These are phyloP conservation scores for Labeo rohita DNA, from an alignment of 2,113 vertebrate species.

Conservation along the genomic window DNA sequence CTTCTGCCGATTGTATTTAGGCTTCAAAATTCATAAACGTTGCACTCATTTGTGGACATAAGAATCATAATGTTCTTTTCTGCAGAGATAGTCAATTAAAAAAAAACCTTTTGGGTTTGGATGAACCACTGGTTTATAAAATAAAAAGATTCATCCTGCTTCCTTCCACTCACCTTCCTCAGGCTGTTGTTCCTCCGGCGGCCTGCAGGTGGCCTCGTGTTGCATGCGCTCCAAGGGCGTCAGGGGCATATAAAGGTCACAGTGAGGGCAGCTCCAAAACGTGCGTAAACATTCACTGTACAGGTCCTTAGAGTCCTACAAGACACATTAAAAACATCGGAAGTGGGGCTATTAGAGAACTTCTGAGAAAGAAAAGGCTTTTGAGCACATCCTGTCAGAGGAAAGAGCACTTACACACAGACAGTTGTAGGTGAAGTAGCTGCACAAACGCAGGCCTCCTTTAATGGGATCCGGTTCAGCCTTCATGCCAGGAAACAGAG, in stretches of 20 bases:
- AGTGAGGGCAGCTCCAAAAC: slow-evolving; percentile 91
- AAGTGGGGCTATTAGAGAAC: not conserved
- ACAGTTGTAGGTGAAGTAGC: slow-evolving; percentile 91
- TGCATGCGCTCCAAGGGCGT: slow-evolving; percentile 88
- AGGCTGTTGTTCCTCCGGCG: slow-evolving; percentile 67
- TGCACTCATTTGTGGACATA: no score
- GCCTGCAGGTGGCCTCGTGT: slow-evolving; percentile 80
- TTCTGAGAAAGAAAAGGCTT: not conserved
- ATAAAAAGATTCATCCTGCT: not conserved
- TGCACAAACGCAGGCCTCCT: slow-evolving; percentile 82
- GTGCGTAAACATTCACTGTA: slow-evolving; percentile 88
- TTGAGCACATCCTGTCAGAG: not conserved
- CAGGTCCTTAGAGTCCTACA: slow-evolving; percentile 82
- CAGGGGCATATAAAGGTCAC: slow-evolving; percentile 85
- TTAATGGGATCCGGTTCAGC: slow-evolving; percentile 80
- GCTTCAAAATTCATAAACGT: not conserved
- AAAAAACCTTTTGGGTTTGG: not conserved
- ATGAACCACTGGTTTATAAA: not conserved
- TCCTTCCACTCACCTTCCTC: slow-evolving; percentile 51
- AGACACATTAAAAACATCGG: not conserved
- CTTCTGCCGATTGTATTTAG: not conserved
- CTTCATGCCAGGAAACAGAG: slow-evolving; percentile 76
- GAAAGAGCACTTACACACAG: slow-evolving; percentile 77
- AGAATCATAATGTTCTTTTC: not conserved
- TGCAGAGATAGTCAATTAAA: not conserved